Percentiles rank a stretch among this genome's conserved stretches.
phyloP scores from a whole-genome alignment of 2,888 invertebrate genomes.

The Eristalis arbustorum region DNA sequence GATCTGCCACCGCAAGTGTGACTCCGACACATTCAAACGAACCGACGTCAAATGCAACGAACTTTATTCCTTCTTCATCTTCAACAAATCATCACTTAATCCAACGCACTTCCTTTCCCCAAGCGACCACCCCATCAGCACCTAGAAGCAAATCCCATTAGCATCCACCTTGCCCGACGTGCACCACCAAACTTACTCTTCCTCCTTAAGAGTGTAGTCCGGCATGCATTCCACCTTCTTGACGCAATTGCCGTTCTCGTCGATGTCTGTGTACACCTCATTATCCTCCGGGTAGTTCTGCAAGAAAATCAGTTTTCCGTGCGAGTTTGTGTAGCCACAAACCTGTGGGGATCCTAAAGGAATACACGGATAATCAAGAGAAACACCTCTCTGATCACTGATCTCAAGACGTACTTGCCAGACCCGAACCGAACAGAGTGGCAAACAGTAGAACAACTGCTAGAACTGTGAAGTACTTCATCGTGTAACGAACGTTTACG shows the following conservation, averaged over 20 bases:
- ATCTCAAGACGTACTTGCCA: constrained; percentile 30
- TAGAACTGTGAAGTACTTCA: constrained; percentile 25
- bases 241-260: constrained; percentile 75
- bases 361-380: background rate
- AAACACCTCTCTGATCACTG: background rate
- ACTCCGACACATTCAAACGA: no score
- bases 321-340: constrained; percentile 75
- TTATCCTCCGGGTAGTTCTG: constrained; percentile 70
- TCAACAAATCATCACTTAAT: no score
- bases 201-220: constrained; percentile 74
- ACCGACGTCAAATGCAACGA: no score
- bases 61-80: no score
- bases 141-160: no score
- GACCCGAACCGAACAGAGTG: constrained; percentile 19
- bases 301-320: constrained; percentile 75
- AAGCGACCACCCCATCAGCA: no score
- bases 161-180: no score
- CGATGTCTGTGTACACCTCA: constrained; percentile 77
- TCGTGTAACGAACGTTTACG: background rate
- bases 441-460: constrained; percentile 4
- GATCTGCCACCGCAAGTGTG: no score
- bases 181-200: constrained; percentile 74
- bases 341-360: constrained; percentile 74
- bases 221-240: constrained; percentile 75
- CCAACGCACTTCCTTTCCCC: no score